Evolutionary conservation across 1,140 invertebrate genomes (phyloP), one percentile per base, ranked within the genome.

Genomic region (Halictus rubicundus): DNA sequence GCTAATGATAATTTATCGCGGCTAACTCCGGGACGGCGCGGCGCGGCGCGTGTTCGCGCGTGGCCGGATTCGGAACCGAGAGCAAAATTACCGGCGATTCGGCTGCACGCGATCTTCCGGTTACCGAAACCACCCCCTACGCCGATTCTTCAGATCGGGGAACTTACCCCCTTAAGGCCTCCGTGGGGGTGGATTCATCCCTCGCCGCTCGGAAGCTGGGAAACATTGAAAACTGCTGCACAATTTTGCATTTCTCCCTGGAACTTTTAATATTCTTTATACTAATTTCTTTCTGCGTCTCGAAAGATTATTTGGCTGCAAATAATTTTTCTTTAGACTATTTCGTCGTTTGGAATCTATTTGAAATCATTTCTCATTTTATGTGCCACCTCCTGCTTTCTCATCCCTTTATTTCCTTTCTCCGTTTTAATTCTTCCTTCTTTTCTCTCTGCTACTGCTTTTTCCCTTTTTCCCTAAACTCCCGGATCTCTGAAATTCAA

Each of bases 121-220:
- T 88, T 87, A 87, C 68, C 71, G 79, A 74, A 49, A 73, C 71
- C 86, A 83, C 39, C 83, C 88, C 85, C 82, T 19, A 8, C 69
- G 79, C 81, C 72, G 83, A 77, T 82, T 66, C 68, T 25, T 25
- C 46, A 87, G 87, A 89, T 89, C 83, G 85, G 85, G 46, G 78
- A 82, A 71, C 68, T 68, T 57, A 69, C 69, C 60, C 59, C 25
- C 14, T 52, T 14, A 16, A 46, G 19, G n/a, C 54, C 21, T 6
- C 49, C 71, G 80, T 78, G 74, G 69, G 66, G 82, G 72, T 27
- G 61, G 74, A 19, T 39, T 66, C 64, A 49, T 46, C 64, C 39
- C 5, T 8, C 12, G 39, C 5, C 8, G 14, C 1, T 39, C 39
- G 5, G 60, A 61, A 25, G 10, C 7, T 57, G 52, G n/a, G 21